Percentiles rank a stretch among this genome's conserved stretches.
phyloP scores from a whole-genome alignment of 2,797 vertebrate species.

The Falco concolor region DNA sequence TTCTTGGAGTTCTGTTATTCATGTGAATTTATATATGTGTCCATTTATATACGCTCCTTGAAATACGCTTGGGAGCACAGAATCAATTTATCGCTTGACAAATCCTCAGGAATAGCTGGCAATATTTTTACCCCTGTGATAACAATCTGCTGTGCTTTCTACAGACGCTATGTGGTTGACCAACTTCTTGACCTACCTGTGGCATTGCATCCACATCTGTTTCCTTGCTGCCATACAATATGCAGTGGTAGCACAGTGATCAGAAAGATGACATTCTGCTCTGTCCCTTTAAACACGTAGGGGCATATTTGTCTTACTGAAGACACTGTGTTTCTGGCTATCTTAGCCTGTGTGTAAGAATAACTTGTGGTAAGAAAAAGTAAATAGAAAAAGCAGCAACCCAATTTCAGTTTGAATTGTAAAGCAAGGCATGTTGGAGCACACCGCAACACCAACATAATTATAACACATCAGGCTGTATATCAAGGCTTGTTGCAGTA shows the following conservation, averaged over 20 bases:
- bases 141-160: background rate
- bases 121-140: background rate
- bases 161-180: background rate
- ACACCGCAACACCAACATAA: background rate
- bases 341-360: conserved; percentile 25
- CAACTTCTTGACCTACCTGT: conserved; percentile 8
- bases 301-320: conserved; percentile 35
- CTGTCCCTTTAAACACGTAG: conserved; percentile 8
- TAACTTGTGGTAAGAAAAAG: background rate
- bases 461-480: background rate
- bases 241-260: background rate
- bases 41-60: background rate
- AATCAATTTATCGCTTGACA: background rate
- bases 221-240: background rate
- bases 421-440: conserved; percentile 2
- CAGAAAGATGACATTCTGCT: background rate
- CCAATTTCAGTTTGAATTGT: conserved; percentile 45
- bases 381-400: conserved; percentile 37
- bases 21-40: background rate
- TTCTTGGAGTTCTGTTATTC: background rate
- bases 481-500: background rate
- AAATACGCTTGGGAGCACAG: background rate
- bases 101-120: background rate
- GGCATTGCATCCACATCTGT: background rate
- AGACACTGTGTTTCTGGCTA: conserved; percentile 17